Evolutionary conservation across 1,140 invertebrate species (phyloP).

Genomic region (Drosophila kikkawai): DNA sequence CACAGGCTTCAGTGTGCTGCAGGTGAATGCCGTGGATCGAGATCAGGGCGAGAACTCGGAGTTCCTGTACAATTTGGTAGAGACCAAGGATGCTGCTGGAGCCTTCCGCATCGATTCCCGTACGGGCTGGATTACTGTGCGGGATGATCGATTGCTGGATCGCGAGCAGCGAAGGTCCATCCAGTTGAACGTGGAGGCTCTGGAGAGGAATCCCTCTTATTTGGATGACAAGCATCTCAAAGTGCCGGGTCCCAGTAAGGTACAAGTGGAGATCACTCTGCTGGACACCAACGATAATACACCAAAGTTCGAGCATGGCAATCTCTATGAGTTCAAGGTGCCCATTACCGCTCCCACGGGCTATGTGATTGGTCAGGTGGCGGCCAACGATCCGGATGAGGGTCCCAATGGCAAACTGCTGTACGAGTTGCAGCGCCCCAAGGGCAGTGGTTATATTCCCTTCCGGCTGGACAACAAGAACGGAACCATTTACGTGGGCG

Average conservation of each 20-base stretch:
- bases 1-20: conserved; percentile 93
- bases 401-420: conserved; percentile 92
- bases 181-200: conserved; percentile 90
- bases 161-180: conserved; percentile 90
- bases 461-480: conserved; percentile 90
- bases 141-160: conserved; percentile 91
- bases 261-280: conserved; percentile 92
- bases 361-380: conserved; percentile 89
- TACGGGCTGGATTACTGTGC: conserved; percentile 94
- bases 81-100: conserved; percentile 88
- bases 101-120: conserved; percentile 92
- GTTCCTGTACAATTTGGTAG: conserved; percentile 90
- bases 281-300: conserved; percentile 95
- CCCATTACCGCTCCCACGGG: conserved; percentile 89
- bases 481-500: conserved; percentile 90
- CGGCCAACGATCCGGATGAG: conserved; percentile 92
- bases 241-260: conserved; percentile 86
- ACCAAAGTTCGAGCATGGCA: conserved; percentile 92
- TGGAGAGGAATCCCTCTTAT: conserved; percentile 86
- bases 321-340: conserved; percentile 92
- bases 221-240: conserved; percentile 68
- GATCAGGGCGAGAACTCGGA: conserved; percentile 94
- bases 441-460: conserved; percentile 87
- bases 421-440: conserved; percentile 91
- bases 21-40: conserved; percentile 91